Conservation (phyloP, 2,888 invertebrate genomes). For the Chorisops tibialis region DNA sequence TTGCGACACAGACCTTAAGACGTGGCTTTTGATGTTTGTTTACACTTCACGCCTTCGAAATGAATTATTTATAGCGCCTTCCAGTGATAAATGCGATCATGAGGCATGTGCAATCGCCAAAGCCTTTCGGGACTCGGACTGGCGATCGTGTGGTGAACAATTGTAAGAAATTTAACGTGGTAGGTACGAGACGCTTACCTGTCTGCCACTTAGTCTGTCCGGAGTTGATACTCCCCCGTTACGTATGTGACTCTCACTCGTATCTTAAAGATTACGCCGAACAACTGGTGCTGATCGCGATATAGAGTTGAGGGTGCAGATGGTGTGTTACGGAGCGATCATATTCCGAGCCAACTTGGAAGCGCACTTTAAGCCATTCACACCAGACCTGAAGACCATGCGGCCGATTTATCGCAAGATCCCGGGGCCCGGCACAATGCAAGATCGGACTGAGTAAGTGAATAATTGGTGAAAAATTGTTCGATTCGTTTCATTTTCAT, state of each 20-base stretch:
- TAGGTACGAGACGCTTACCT: slow-evolving; percentile 4
- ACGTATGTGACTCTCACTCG: neutral
- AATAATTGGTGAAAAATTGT: slow-evolving; percentile 25
- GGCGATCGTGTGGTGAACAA: neutral
- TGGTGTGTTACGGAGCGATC: neutral
- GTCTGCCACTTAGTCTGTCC: slow-evolving; percentile 17
- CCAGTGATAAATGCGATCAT: slow-evolving; percentile 23
- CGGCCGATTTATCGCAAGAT: no score
- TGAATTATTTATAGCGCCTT: slow-evolving; percentile 28
- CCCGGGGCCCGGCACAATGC: slow-evolving; percentile 7
- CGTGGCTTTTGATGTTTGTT: slow-evolving; percentile 23
- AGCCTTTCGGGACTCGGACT: neutral
- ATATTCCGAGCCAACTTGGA: neutral
- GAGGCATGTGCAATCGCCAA: slow-evolving; percentile 10
- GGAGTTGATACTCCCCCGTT: slow-evolving; percentile 23
- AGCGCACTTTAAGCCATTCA: slow-evolving; percentile 11
- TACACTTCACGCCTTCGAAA: slow-evolving; percentile 28
- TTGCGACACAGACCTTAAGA: slow-evolving; percentile 7
- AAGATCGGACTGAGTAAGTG: slow-evolving; percentile 7
- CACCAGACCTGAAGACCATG: neutral
- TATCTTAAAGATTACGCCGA: neutral
- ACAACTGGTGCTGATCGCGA: slow-evolving; percentile 10
- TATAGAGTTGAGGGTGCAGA: slow-evolving; percentile 15
- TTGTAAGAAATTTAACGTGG: slow-evolving; percentile 15
- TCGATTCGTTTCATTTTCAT: slow-evolving; percentile 8